Evolutionary conservation across 1,140 invertebrate species (phyloP).

Genomic region (Agrilus planipennis): DNA sequence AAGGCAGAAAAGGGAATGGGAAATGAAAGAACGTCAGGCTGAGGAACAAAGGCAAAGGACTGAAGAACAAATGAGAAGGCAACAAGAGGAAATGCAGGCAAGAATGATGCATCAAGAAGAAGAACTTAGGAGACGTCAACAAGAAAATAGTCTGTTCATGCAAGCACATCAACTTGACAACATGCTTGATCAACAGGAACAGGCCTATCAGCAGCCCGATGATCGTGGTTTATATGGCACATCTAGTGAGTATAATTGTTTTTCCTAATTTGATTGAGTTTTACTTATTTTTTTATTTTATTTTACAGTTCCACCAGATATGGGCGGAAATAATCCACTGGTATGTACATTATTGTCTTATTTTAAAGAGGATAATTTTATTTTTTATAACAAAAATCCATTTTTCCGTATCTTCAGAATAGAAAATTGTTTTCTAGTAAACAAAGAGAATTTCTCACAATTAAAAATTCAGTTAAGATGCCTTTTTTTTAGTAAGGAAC

Average conservation of each 20-base stretch:
- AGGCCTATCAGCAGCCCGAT: constrained; percentile 16
- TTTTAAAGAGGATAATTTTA: constrained; percentile 4
- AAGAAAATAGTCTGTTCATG: constrained; percentile 33
- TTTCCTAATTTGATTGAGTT: background rate
- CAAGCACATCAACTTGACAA: constrained; percentile 32
- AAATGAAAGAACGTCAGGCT: constrained; percentile 71
- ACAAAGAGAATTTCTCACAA: too few species aligned
- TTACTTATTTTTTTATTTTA: constrained; percentile 1
- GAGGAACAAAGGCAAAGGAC: constrained; percentile 65
- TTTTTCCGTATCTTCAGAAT: background rate
- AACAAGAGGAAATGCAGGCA: constrained; percentile 28
- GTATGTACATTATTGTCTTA: background rate
- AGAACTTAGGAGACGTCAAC: constrained; percentile 29
- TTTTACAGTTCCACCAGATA: background rate
- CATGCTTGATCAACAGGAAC: constrained; percentile 30
- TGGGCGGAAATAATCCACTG: background rate
- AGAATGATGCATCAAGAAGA: constrained; percentile 30
- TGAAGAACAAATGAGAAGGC: constrained; percentile 30
- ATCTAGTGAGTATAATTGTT: background rate
- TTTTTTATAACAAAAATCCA: constrained; percentile 3
- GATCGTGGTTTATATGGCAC: background rate
- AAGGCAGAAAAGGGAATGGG: constrained; percentile 76
- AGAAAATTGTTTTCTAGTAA: too few species aligned
- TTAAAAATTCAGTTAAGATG: too few species aligned
- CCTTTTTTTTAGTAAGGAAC: too few species aligned